A percentile compares a stretch with the other conserved stretches of the same genome.
These are phyloP conservation scores for Chondrilla cf. caribensis DNA, from an alignment of 37 sponge, comb jelly and placozoan species.

Conservation along the genomic window DNA sequence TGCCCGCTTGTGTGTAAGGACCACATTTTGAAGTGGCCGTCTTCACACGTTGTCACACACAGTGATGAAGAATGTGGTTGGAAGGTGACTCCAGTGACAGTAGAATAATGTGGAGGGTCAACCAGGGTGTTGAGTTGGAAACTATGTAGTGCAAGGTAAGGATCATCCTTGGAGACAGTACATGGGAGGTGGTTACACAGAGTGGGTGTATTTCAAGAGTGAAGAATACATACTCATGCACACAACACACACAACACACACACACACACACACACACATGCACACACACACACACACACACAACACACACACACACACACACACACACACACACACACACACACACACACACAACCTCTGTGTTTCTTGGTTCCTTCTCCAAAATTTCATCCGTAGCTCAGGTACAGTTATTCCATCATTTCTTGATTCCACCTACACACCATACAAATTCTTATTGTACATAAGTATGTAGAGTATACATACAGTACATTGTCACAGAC, in stretches of 20 bases:
- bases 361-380: slow-evolving; percentile 35
- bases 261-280: too few species aligned
- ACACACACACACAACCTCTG: slow-evolving; percentile 43
- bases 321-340: slow-evolving; percentile 21
- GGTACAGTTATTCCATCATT: slow-evolving; percentile 53
- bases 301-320: slow-evolving; percentile 19
- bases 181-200: not conserved
- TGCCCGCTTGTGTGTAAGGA: not conserved
- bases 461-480: too few species aligned
- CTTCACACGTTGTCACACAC: slow-evolving; percentile 55
- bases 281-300: too few species aligned
- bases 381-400: slow-evolving; percentile 77
- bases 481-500: too few species aligned
- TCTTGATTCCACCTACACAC: slow-evolving; percentile 66
- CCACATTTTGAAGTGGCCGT: slow-evolving; percentile 76
- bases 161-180: not conserved
- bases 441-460: too few species aligned
- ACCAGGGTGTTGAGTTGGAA: slow-evolving; percentile 69
- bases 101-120: slow-evolving; percentile 71
- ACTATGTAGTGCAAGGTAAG: slow-evolving; percentile 39
- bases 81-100: slow-evolving; percentile 59
- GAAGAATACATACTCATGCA: too few species aligned
- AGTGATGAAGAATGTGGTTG: slow-evolving; percentile 28
- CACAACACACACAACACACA: too few species aligned
- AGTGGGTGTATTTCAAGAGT: not conserved